Evolutionary conservation across 2,113 vertebrate genomes (phyloP), one percentile per base, ranked within the genome.

Genomic region (Callopanchax toddi): DNA sequence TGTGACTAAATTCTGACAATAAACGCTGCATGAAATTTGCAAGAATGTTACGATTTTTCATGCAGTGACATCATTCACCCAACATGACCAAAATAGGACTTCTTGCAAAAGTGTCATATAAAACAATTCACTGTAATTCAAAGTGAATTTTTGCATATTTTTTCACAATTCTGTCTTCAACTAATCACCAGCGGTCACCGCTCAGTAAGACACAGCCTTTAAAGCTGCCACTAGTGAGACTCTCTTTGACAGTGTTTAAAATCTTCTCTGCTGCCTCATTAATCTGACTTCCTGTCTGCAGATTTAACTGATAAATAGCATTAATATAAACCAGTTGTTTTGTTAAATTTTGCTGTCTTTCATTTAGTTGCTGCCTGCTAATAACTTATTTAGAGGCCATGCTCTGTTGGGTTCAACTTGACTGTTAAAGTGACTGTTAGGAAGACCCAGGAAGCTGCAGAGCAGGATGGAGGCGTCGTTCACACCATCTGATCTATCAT

Each of bases 351-450:
- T 42, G 51, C 68, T 54, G 61, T 73, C 72, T 58, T 65, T 80
- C 68, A 68, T 76, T 29, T 42, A 78, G 68, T n/a, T 58, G 16
- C 65, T 55, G 71, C 60, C 67, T 59, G 59, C 86, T 86, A 81
- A 87, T 88, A 78, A 86, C 86, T 91, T 88, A 88, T 89, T 91
- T 74, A 66, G 63, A 71, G 67, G 58, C 55, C 80, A 69, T 62
- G 74, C 77, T 78, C 63, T n/a, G 77, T 61, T 84, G 44, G 72
- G 70, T 81, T 74, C 42, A 56, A 42, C 69, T 36, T 68, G 60
- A 79, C 76, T 66, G 65, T 65, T 74, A 32, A 79, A 75, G 54
- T 64, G 53, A n/a, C n/a, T n/a, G n/a, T n/a, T 56, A 58, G 57
- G 71, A 80, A 78, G 66, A 74, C 61, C 40, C 53, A 60, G 50